These are phyloP conservation scores for Solenodon paradoxus DNA, from an alignment of 2,113 vertebrate genomes.

Conservation along the genomic window DNA sequence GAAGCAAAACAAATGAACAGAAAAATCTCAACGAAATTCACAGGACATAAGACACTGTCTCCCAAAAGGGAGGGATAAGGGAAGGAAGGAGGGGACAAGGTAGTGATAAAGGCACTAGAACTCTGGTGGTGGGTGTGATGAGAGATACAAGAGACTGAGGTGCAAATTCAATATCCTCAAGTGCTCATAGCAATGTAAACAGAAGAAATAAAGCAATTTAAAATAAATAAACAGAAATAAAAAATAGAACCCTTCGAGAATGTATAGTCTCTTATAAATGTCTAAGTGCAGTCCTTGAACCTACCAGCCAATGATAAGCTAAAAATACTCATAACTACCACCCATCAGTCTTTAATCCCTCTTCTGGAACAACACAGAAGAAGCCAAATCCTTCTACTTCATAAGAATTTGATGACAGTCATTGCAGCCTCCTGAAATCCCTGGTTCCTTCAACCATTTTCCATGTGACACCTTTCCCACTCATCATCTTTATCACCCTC, in stretches of 20 bases:
- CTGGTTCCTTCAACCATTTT: neutral
- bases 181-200: too few species aligned
- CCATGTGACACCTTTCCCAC: neutral
- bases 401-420: neutral
- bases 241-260: neutral
- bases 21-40: too few species aligned
- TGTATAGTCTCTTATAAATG: neutral
- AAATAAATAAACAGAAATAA: too few species aligned
- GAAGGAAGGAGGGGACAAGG: too few species aligned
- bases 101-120: too few species aligned
- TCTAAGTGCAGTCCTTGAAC: neutral
- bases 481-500: neutral
- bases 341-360: neutral
- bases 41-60: too few species aligned
- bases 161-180: too few species aligned
- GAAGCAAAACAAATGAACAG: too few species aligned
- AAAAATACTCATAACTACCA: neutral
- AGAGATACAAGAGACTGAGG: too few species aligned
- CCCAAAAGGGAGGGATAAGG: too few species aligned
- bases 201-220: too few species aligned
- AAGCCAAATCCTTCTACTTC: neutral
- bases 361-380: neutral
- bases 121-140: too few species aligned
- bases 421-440: neutral
- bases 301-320: neutral